phyloP scores from a whole-genome alignment of 2,888 invertebrate genomes.

The Hedya salicella region DNA sequence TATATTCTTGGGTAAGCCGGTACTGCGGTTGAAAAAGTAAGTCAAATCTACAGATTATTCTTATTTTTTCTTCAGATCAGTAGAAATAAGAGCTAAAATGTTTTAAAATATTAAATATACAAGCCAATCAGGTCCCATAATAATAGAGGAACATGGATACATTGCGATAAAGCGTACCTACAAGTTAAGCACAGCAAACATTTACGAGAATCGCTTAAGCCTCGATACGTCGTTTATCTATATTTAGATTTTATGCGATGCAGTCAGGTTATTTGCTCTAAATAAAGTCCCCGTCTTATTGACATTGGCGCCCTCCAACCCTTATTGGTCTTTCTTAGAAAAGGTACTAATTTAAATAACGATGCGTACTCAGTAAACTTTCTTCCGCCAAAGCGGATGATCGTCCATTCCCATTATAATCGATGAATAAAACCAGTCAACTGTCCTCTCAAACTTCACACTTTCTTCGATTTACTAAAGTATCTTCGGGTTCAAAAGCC shows the following conservation, averaged over 20 bases:
- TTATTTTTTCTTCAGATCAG: too few relatives aligned
- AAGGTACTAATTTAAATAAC: conserved; percentile 29
- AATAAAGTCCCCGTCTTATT: conserved; percentile 38
- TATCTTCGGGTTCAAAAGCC: conserved; percentile 25
- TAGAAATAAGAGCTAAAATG: too few relatives aligned
- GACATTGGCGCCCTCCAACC: conserved; percentile 34
- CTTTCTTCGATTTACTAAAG: conserved; percentile 14
- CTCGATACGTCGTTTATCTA: conserved; percentile 17
- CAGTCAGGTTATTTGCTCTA: conserved; percentile 31
- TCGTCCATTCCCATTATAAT: not conserved
- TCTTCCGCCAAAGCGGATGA: not conserved
- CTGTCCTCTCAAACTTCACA: not conserved
- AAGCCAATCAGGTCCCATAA: too few relatives aligned
- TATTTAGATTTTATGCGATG: conserved; percentile 36
- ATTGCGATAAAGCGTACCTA: not conserved
- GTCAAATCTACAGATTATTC: too few relatives aligned
- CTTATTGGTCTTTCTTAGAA: conserved; percentile 33
- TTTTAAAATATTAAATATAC: too few relatives aligned
- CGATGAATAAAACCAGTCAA: not conserved
- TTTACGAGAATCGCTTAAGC: conserved; percentile 15
- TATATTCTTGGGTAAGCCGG: too few relatives aligned
- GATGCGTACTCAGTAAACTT: conserved; percentile 1
- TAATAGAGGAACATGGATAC: too few relatives aligned
- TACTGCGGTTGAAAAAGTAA: too few relatives aligned
- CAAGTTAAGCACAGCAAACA: not conserved